phyloP scores from a whole-genome alignment of 2,113 vertebrate genomes.

The Natator depressus region DNA sequence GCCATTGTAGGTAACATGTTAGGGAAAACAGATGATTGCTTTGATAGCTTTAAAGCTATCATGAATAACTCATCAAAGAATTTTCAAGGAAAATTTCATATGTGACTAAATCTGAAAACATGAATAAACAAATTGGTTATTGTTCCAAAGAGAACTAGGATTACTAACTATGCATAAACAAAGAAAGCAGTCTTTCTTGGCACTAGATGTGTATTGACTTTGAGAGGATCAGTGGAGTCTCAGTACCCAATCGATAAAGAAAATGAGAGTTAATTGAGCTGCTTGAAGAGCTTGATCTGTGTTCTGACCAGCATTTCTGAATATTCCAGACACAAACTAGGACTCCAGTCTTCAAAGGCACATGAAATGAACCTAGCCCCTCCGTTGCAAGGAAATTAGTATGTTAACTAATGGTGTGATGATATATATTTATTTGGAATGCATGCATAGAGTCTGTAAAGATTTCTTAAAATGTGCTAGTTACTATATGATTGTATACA shows the following conservation, averaged over 20 bases:
- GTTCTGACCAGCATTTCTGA: neutral
- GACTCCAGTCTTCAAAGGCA: neutral
- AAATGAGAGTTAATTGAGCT: neutral
- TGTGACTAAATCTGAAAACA: neutral
- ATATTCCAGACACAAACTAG: neutral
- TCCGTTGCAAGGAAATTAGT: neutral
- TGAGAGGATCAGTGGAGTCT: neutral
- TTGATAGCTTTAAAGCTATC: neutral
- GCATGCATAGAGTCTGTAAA: neutral
- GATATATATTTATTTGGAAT: neutral
- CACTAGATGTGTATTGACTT: neutral
- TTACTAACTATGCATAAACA: neutral
- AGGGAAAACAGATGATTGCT: neutral
- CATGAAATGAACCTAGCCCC: neutral
- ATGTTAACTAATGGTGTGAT: neutral
- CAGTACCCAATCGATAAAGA: neutral
- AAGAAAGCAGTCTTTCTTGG: neutral
- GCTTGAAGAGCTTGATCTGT: neutral
- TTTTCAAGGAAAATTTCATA: neutral
- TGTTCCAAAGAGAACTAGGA: neutral
- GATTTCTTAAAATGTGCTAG: neutral
- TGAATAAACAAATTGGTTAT: neutral
- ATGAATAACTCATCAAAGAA: neutral
- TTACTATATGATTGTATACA: neutral
- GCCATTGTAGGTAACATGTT: neutral